These are phyloP conservation scores for Eupelmus urozonus DNA, from an alignment of 2,888 invertebrate genomes.

Conservation along the genomic window DNA sequence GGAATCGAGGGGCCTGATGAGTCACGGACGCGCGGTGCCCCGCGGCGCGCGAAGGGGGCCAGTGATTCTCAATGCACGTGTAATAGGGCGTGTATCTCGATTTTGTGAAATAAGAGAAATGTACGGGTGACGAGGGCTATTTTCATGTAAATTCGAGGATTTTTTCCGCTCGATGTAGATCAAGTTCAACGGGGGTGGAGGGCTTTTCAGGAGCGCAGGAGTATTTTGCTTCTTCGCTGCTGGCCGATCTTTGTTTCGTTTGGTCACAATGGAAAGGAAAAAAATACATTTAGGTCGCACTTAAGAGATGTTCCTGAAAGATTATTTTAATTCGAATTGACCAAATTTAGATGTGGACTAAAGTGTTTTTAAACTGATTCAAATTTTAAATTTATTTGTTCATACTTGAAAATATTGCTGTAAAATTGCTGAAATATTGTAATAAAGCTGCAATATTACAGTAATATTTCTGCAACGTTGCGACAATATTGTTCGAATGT, in stretches of 20 bases:
- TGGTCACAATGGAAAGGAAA: no score
- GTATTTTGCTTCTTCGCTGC: background rate
- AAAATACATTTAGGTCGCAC: no score
- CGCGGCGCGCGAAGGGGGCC: slow-evolving; percentile 71
- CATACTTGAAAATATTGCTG: no score
- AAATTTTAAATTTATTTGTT: no score
- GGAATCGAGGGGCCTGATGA: slow-evolving; percentile 77
- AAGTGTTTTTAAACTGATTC: no score
- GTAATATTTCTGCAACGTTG: no score
- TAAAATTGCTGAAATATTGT: no score
- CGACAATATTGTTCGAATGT: no score
- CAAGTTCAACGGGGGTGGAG: background rate
- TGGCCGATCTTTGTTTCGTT: background rate
- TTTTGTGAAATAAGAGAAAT: slow-evolving; percentile 28
- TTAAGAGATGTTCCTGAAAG: no score
- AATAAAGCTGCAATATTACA: no score
- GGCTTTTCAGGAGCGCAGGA: background rate
- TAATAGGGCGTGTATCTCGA: slow-evolving; percentile 18
- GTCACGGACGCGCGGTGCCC: slow-evolving; percentile 76
- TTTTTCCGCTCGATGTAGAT: slow-evolving; percentile 3
- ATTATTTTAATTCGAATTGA: no score
- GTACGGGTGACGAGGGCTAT: slow-evolving; percentile 27
- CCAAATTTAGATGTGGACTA: no score
- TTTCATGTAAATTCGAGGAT: slow-evolving; percentile 48
- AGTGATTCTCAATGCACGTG: slow-evolving; percentile 69